Base-by-base conservation (phyloP, 2,113 vertebrate genomes). In the Mugil cephalus region DNA sequence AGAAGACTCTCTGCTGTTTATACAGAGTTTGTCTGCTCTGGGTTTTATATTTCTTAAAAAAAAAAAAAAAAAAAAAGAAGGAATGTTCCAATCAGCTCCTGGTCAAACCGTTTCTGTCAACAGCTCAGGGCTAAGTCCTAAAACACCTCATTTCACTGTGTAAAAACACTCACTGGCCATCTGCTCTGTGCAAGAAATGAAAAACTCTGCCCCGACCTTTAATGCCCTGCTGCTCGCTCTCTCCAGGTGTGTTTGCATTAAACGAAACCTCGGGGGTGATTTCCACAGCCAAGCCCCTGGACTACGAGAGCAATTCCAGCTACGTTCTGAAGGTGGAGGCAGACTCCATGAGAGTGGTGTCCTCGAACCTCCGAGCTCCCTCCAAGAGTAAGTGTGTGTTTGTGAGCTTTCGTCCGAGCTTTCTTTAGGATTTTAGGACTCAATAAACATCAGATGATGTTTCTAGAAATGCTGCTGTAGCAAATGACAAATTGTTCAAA, bases 271-370 rank as follows among this genome's bases (percentile, higher is more conserved):
- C 95, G 0, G 96, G 96, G 0, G 80, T 93, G 55, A 95, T 98
- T 81, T 93, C 80, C 0, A 91, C 95, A 2, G 93, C 93, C 80
- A 96, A 90, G 66, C 38, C 74, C 2, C 88, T 98, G 85, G 96
- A 98, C 89, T 97, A 95, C 21, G 96, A 98, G 84, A 69, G 80
- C 0, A 93, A 93, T 65, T 91, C 87, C 80, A 94, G 87, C 45
- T 97, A 95, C 0, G 60, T 94, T 69, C 93, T 98, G 7, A 93
- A 91, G 13, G 95, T 97, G 21, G 96, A 96, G 82, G 96, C 96
- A 0, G 94, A 98, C 84, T 96, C 96, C 17, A 91, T 97, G 77
- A 83, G 91, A 53, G 92, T 96, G 77, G 94, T 92, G 19, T 94
- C 90, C 7, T 95, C 94, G 36, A 96, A 98, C 84, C 90, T 95